Percentiles rank a stretch among this genome's conserved stretches.
Evolutionary conservation across 1,140 invertebrate genomes (phyloP).

Genomic region (Drosophila willistoni): DNA sequence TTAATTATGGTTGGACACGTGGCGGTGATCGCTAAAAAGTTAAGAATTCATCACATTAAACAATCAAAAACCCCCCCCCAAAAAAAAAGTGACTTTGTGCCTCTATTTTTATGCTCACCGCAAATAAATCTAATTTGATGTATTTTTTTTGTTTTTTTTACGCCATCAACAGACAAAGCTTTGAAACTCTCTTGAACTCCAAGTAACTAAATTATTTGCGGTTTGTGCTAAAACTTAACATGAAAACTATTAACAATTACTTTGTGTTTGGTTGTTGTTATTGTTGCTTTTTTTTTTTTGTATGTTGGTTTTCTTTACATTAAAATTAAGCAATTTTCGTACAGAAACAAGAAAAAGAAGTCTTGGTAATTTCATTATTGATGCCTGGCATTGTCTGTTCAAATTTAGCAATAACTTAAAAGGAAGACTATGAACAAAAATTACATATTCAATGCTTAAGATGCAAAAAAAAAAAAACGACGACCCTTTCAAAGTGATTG

Average conservation of each 20-base stretch:
- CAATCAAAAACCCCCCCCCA: neutral
- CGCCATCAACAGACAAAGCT: neutral
- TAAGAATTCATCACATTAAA: conserved; percentile 11
- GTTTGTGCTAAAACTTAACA: conserved; percentile 40
- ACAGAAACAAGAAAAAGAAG: conserved; percentile 35
- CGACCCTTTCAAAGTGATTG: conserved; percentile 75
- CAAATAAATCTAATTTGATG: conserved; percentile 59
- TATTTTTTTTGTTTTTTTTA: conserved; percentile 17
- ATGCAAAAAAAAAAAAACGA: conserved; percentile 36
- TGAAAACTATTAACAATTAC: conserved; percentile 25
- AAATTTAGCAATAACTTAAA: conserved; percentile 41
- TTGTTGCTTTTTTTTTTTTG: neutral
- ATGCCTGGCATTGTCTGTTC: conserved; percentile 47
- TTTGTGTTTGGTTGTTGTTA: conserved; percentile 13
- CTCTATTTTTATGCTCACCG: conserved; percentile 36
- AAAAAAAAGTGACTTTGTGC: conserved; percentile 12
- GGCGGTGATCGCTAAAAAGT: conserved; percentile 25
- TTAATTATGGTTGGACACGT: conserved; percentile 42
- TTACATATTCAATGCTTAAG: conserved; percentile 55
- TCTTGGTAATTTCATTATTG: conserved; percentile 51
- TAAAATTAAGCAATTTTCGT: conserved; percentile 49
- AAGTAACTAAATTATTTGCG: conserved; percentile 31
- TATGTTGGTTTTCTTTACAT: conserved; percentile 1
- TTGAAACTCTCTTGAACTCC: conserved; percentile 60
- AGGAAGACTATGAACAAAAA: conserved; percentile 44